Evolutionary conservation across 1,140 invertebrate genomes (phyloP), one percentile per base, ranked within the genome.

Genomic region (Drosophila ercepeae): DNA sequence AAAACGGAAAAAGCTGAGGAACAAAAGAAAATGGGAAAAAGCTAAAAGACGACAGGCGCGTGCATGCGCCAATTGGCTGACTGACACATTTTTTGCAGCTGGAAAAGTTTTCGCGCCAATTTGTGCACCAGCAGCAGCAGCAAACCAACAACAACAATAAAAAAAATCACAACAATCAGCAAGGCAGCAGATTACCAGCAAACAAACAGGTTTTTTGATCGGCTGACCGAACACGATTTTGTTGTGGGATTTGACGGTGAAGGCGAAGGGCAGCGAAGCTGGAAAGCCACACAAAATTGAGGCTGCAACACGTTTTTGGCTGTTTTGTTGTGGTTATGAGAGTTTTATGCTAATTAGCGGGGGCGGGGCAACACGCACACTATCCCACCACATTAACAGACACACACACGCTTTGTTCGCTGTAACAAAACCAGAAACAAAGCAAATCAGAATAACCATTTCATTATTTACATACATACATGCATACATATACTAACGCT

Each of bases 41-140:
- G 9, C 50, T 59, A 70, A 44, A 27, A 41, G 48, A 55, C 3
- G 5, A 14, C 42, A 54, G 50, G 55, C 60, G 60, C 60, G 60
- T 65, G 65, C 49, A 76, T 65, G 58, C 51, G 53, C 53, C 68
- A 16, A 67, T 52, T 76, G 81, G 60, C 81, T 88, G 64, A 86
- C 78, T 88, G 75, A 59, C 82, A 82, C 83, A 59, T 69, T 75
- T 36, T 82, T 59, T 77, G 57, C 82, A 82, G 82, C 77, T 77
- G 64, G 46, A 81, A 88, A 77, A 51, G 34, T 88, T 86, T 86
- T 86, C 73, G 82, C 82, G 82, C 82, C 82, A 86, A 86, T 81
- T 86, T 86, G 16, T 41, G 46, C 13, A 39, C 4, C n/a, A 36
- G n/a, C 36, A 27, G 23, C 46, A 44, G 14, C 41, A 16, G 4